phyloP scores from a whole-genome alignment of 2,797 vertebrate genomes.

The Fistularia tabacaria region DNA sequence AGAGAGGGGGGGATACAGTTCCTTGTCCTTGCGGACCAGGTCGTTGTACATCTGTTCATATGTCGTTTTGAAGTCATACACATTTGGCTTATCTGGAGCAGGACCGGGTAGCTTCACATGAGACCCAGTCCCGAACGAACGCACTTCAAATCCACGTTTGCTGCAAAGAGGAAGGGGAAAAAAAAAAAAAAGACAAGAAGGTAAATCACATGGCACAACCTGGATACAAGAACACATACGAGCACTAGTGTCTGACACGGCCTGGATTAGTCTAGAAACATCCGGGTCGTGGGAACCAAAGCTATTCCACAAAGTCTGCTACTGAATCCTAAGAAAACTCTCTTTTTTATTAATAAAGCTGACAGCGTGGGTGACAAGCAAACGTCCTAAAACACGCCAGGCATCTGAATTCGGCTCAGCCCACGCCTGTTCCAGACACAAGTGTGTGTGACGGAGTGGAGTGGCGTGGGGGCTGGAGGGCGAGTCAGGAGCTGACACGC shows the following conservation, averaged over 20 bases:
- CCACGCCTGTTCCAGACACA: too few species aligned
- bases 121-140: slow-evolving; percentile 95
- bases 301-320: too few species aligned
- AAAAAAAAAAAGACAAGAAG: slow-evolving; percentile 32
- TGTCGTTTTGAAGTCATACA: slow-evolving; percentile 99
- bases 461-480: too few species aligned
- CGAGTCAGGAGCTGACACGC: too few species aligned
- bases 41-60: slow-evolving; percentile 99
- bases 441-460: too few species aligned
- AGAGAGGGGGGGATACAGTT: slow-evolving; percentile 90
- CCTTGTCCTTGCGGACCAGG: slow-evolving; percentile 99
- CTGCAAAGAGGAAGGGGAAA: slow-evolving; percentile 69
- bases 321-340: too few species aligned
- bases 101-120: slow-evolving; percentile 98
- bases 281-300: too few species aligned
- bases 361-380: too few species aligned
- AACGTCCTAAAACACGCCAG: too few species aligned
- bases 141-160: slow-evolving; percentile 94
- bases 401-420: too few species aligned
- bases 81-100: slow-evolving; percentile 97
- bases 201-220: slow-evolving; percentile 22
- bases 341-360: too few species aligned
- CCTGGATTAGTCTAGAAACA: neutral
- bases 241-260: neutral
- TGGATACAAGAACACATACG: neutral